Base-by-base conservation (phyloP, 2,888 invertebrate species). In the Pterobdella sp. region DNA sequence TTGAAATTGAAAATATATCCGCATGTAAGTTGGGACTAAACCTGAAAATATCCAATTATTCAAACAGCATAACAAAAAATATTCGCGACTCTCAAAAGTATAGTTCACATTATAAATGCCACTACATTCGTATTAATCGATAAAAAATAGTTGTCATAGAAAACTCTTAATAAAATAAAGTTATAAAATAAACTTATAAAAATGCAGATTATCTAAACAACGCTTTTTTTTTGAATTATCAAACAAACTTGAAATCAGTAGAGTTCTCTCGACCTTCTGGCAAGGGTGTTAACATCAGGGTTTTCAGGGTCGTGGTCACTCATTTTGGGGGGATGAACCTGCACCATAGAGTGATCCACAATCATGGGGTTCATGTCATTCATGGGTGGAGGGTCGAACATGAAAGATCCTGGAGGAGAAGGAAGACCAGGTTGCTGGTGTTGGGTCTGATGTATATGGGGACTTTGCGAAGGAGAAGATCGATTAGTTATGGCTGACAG, bases 321-420 rank as follows among this genome's bases (percentile, higher is more conserved):
- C 60, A 56, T 4, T 26, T 56, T 56, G 60, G 60, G 60, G 4
- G 60, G 60, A 22, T 56, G 60, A 3, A 56, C 60, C 4, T 22
- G 18, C 4, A 56, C 60, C 10, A 56, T 56, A 56, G 60, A 56
- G 10, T 56, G 60, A 26, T 56, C 60, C 10, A 72, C 35, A 4
- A 66, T 29, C 31, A 66, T 66, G 36, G 29, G 29, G 68, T 68
- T 68, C 10, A 42, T 2, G 4, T 63, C 71, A 37, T 35, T 36
- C 1, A 63, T 29, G 29, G 60, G 52, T 10, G 56, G 36, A 35
- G 71, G 71, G 4, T 71, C 71, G 63, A 71, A 71, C 36, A 71
- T 71, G 71, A 71, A 56, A 22, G 71, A 71, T 7, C 35, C 56
- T 14, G 71, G 71, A 32, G 71, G 71, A 2, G 71, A 71, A 18